Base-by-base conservation (phyloP, 2,888 invertebrate species). In the Cerastis rubricosa region DNA sequence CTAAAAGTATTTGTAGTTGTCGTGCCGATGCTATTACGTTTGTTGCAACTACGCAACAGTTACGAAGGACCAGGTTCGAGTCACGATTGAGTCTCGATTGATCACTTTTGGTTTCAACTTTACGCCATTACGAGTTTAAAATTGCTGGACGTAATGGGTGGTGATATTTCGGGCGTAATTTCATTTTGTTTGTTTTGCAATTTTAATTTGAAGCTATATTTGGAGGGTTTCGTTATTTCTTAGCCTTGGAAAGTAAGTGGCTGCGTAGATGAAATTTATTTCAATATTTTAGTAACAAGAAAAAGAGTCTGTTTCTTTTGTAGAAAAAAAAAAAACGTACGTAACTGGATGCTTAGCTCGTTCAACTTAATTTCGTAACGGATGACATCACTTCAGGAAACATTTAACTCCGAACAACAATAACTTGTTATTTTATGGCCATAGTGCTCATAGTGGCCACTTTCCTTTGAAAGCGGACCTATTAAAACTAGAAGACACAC, bases 81-180 rank as follows among this genome's bases (percentile, higher is more conserved):
- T 90, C 90, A 88, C 89, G 89, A 84, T 74, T 74, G 76, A 73
- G 64, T 73, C 80, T 81, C 80, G 81, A 85, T 86, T 85, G 78
- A 85, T 85, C 84, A 87, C 90, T 91, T 89, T 90, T 87, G 75
- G 86, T 90, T 89, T 76, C 57, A 66, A 45, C 45, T 91, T 92
- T 91, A 87, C 91, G 89, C 88, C 87, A 89, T 85, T 63, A 59
- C 63, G 68, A 64, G 70, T 80, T 85, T 83, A 72, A 83, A 82
- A 85, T 87, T 80, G 79, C 77, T 74, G 66, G 29, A n/a, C 70
- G 65, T 81, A 78, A 75, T 76, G 68, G 76, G 49, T 72, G 71
- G 67, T 67, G 67, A 47, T 71, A 82, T 73, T 78, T 74, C 45
- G 57, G 49, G n/a, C 49, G 43, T 71, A 72, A 81, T 70, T 81